phyloP scores from a whole-genome alignment of 2,113 vertebrate genomes.

The Plecturocebus donacophilus region DNA sequence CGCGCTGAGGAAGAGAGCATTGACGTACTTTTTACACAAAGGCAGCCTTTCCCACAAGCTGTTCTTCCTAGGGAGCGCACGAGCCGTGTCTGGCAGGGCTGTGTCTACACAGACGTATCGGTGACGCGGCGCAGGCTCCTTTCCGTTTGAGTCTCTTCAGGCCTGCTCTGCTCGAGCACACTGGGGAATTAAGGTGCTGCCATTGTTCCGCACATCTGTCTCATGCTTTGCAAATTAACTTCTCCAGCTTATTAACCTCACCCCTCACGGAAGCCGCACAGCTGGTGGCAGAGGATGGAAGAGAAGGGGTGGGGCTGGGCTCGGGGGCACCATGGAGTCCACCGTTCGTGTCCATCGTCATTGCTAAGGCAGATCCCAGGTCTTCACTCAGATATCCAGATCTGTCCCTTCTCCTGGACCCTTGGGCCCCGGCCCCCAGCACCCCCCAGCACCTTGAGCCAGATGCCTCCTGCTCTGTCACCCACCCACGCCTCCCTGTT shows the following conservation, averaged over 20 bases:
- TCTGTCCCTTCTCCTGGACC: not conserved
- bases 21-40: not conserved
- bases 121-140: fast-evolving
- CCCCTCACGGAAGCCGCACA: not conserved
- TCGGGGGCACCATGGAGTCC: not conserved
- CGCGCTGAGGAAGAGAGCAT: fast-evolving
- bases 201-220: not conserved
- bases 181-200: fast-evolving
- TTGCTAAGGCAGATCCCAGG: not conserved
- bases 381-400: not conserved
- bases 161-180: not conserved
- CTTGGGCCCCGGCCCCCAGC: fast-evolving
- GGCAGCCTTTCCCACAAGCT: no score
- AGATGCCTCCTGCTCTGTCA: not conserved
- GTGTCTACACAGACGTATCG: not conserved
- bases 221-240: not conserved
- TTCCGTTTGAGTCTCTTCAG: not conserved
- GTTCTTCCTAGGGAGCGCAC: no score
- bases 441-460: fast-evolving
- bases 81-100: not conserved
- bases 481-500: fast-evolving
- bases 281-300: fast-evolving
- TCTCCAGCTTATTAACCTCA: not conserved
- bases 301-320: no score
- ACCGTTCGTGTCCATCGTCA: not conserved